A percentile compares a stretch with the other conserved stretches of the same genome.
Evolutionary conservation across 2,888 invertebrate genomes (phyloP).

Genomic region (Esperia sulphurella): DNA sequence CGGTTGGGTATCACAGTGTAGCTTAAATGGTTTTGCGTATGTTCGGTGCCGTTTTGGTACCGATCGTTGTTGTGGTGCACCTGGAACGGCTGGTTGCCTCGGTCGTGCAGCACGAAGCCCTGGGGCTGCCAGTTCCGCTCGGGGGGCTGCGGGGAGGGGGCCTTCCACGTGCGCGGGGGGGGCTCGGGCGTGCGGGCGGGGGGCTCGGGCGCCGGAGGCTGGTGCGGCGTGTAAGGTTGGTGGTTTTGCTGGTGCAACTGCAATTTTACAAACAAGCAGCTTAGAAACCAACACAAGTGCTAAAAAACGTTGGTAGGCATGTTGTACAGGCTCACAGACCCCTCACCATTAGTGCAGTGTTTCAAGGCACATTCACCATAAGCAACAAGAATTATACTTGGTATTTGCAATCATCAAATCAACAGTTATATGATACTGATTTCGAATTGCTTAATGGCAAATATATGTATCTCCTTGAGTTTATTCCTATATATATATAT

Average conservation of each 20-base stretch:
- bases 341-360: background rate
- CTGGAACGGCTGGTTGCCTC: conserved; percentile 53
- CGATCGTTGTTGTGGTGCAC: conserved; percentile 68
- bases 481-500: no score
- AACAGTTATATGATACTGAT: no score
- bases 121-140: conserved; percentile 69
- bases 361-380: background rate
- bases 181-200: conserved; percentile 30
- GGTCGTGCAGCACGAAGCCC: conserved; percentile 84
- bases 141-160: conserved; percentile 47
- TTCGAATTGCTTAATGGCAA: no score
- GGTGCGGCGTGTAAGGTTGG: conserved; percentile 8
- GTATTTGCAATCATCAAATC: no score
- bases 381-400: background rate
- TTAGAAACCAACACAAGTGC: background rate
- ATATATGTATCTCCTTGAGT: no score
- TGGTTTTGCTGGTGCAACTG: conserved; percentile 44
- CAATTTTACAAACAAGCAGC: conserved; percentile 16
- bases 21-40: conserved; percentile 76
- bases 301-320: background rate
- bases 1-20: conserved; percentile 80
- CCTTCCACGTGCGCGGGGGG: conserved; percentile 63
- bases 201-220: conserved; percentile 47
- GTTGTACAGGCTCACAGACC: background rate
- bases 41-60: conserved; percentile 80